These are phyloP conservation scores for Achroia grisella DNA, from an alignment of 1,140 invertebrate genomes.

Conservation along the genomic window DNA sequence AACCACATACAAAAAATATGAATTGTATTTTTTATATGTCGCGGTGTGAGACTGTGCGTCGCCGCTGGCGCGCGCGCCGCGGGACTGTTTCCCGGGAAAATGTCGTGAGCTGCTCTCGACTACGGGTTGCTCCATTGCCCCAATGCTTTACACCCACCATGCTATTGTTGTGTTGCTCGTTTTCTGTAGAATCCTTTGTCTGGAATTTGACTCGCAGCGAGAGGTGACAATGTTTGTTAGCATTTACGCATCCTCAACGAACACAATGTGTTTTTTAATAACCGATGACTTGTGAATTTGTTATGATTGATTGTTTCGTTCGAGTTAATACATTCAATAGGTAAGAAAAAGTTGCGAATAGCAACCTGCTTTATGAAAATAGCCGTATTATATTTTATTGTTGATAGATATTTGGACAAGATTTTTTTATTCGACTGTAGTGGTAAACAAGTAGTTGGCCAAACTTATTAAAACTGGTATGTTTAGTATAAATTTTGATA, in stretches of 20 bases:
- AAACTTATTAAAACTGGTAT: too few relatives aligned
- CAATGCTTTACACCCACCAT: slow-evolving; percentile 60
- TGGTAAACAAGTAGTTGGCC: too few relatives aligned
- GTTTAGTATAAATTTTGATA: too few relatives aligned
- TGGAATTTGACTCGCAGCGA: slow-evolving; percentile 43
- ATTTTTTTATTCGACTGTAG: too few relatives aligned
- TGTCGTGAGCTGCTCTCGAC: slow-evolving; percentile 27
- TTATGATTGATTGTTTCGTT: slow-evolving; percentile 58
- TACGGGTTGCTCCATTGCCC: slow-evolving; percentile 45
- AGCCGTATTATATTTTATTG: too few relatives aligned
- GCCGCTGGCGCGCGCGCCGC: slow-evolving; percentile 64
- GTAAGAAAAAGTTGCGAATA: slow-evolving; percentile 38
- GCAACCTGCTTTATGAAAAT: slow-evolving; percentile 7
- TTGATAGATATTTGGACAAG: too few relatives aligned
- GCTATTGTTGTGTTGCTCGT: slow-evolving; percentile 39
- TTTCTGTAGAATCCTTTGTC: slow-evolving; percentile 56
- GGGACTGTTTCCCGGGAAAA: slow-evolving; percentile 62
- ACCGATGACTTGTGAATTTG: slow-evolving; percentile 71
- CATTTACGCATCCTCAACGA: slow-evolving; percentile 50
- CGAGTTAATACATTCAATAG: slow-evolving; percentile 16
- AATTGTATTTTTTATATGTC: slow-evolving; percentile 57
- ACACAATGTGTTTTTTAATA: slow-evolving; percentile 67
- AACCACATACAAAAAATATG: slow-evolving; percentile 45
- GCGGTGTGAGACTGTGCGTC: slow-evolving; percentile 61
- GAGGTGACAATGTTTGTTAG: slow-evolving; percentile 68